Base-by-base conservation (phyloP, 2,797 vertebrate genomes). In the Pangasius macronema region DNA sequence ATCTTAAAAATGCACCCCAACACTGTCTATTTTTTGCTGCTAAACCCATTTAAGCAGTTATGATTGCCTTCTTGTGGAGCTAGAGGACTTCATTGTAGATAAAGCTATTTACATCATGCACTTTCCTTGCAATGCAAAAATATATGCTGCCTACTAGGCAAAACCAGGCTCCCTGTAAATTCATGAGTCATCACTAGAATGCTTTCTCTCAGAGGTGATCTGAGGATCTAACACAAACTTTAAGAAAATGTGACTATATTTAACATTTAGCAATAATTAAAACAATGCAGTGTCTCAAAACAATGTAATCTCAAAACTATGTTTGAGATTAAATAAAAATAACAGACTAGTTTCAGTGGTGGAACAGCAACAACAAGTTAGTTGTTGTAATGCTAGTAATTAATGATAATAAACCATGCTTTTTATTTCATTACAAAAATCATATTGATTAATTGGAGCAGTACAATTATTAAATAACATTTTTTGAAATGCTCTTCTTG, bases 401-500 rank as follows among this genome's bases (percentile, higher is more conserved):
- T 75, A 10, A 76, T 51, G 51, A 77, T 30, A 53, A 42, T 24
- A 72, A 72, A 51, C 18, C 49, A 53, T 30, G n/a, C 1, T 46
- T 51, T 55, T 79, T 46, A n/a, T 51, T 22, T 80, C 55, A 59
- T 80, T 14, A 59, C 33, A 76, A 13, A 82, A 46, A 27, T 70
- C 5, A 0, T 53, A 70, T 53, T 42, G 0, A 72, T 70, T 42
- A 20, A 83, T 83, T 67, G 24, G 42, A 80, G 7, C 14, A 77
- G 55, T 55, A 33, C 59, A 36, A 20, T 39, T 63, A n/a, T 63
- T 27, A 65, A 36, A n/a, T 33, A 5, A 59, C 11, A 27, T 30
- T 57, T 55, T 53, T 53, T 68, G 70, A 91, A 84, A 81, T 49
- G 22, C 8, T 77, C 39, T 61, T 81, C 24, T 89, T 73, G 46